Percentiles rank a stretch among this genome's conserved stretches.
These are phyloP conservation scores for Gobiocypris rarus DNA, from an alignment of 2,113 vertebrate species.

Conservation along the genomic window DNA sequence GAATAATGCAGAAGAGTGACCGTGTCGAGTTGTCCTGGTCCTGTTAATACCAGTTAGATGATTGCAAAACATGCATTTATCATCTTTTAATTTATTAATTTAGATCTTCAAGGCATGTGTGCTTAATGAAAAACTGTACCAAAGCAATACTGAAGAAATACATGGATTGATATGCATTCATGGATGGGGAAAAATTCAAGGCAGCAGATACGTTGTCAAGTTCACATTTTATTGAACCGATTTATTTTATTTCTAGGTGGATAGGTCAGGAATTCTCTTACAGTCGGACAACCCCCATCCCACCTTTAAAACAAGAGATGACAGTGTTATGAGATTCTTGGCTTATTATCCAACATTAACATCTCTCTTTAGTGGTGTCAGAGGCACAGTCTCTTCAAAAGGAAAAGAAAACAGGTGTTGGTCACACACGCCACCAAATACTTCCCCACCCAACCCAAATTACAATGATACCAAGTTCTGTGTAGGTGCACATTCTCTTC, in stretches of 20 bases:
- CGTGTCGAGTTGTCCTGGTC: too few species aligned
- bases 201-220: conserved; percentile 64
- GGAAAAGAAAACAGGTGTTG: conserved; percentile 32
- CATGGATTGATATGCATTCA: neutral
- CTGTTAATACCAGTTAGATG: too few species aligned
- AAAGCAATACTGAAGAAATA: neutral
- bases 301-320: conserved; percentile 19
- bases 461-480: neutral
- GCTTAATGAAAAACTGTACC: neutral
- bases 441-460: neutral
- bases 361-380: conserved; percentile 57
- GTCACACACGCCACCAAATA: neutral
- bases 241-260: conserved; percentile 70
- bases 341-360: conserved; percentile 30
- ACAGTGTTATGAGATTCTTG: conserved; percentile 29
- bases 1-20: too few species aligned
- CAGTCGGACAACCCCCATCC: conserved; percentile 43
- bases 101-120: too few species aligned
- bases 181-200: neutral
- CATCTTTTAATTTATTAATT: too few species aligned
- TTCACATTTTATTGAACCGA: conserved; percentile 78
- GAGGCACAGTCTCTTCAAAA: conserved; percentile 52
- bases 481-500: conserved; percentile 2
- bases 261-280: conserved; percentile 58
- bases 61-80: too few species aligned